phyloP scores from a whole-genome alignment of 2,797 vertebrate species.

The Myripristis murdjan region DNA sequence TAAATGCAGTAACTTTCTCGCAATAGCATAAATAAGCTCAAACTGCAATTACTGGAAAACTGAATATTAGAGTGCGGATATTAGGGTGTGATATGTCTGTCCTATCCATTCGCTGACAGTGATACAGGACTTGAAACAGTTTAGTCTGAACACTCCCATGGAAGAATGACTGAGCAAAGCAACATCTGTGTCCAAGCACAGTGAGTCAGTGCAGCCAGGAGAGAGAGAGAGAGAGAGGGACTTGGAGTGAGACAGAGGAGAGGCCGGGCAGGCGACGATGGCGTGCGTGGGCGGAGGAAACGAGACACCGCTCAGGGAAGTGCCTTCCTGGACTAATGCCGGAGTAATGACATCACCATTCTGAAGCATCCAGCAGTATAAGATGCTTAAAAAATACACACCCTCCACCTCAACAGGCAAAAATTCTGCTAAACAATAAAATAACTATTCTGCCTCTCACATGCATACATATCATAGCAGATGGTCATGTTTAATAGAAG shows the following conservation, averaged over 20 bases:
- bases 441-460: not conserved
- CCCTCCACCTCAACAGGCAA: not conserved
- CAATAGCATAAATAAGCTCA: no score
- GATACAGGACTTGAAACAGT: not conserved
- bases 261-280: conserved; percentile 53
- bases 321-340: conserved; percentile 71
- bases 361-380: conserved; percentile 45
- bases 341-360: conserved; percentile 75
- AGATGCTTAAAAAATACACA: conserved; percentile 22
- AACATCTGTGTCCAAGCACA: conserved; percentile 35
- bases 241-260: conserved; percentile 8
- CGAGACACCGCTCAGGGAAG: conserved; percentile 68
- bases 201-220: conserved; percentile 44
- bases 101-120: not conserved
- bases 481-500: not conserved
- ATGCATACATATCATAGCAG: not conserved
- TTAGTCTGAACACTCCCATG: conserved; percentile 24
- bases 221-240: conserved; percentile 48
- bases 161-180: conserved; percentile 41
- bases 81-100: no score
- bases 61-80: no score
- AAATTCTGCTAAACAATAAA: not conserved
- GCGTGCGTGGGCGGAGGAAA: conserved; percentile 66
- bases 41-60: no score
- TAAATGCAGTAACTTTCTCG: not conserved